Percentiles rank a stretch among this genome's conserved stretches.
Evolutionary conservation across 2,888 invertebrate genomes (phyloP).

Genomic region (Heliconius erato): DNA sequence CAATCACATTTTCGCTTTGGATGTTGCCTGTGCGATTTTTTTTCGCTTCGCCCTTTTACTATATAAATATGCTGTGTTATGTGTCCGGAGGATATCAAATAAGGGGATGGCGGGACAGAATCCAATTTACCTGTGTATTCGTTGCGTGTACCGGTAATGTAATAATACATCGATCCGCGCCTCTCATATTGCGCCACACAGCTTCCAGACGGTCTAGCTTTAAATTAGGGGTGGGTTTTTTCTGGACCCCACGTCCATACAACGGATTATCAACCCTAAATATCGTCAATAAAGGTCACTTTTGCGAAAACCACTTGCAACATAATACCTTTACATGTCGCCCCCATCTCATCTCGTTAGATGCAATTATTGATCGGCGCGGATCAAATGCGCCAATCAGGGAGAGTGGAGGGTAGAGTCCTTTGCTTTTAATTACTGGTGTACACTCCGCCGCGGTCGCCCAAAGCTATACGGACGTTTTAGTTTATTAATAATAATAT

Average conservation of each 20-base stretch:
- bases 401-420: not conserved
- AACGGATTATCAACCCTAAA: not conserved
- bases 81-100: not conserved
- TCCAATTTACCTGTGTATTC: not conserved
- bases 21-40: slow-evolving; percentile 18
- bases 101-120: not conserved
- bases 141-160: slow-evolving; percentile 10
- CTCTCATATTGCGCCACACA: slow-evolving; percentile 39
- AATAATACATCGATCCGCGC: slow-evolving; percentile 51
- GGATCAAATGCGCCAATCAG: slow-evolving; percentile 48
- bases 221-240: slow-evolving; percentile 36
- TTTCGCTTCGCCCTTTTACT: not conserved
- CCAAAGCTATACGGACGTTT: not conserved
- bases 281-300: slow-evolving; percentile 1
- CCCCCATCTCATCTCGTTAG: slow-evolving; percentile 33
- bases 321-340: slow-evolving; percentile 27
- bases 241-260: slow-evolving; percentile 20
- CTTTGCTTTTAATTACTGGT: slow-evolving; percentile 9
- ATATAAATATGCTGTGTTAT: not conserved
- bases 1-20: not conserved
- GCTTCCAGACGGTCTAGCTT: slow-evolving; percentile 36
- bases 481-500: not conserved
- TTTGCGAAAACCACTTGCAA: not conserved
- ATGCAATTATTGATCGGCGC: slow-evolving; percentile 54
- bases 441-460: not conserved